Evolutionary conservation across 1,140 invertebrate species (phyloP).

Genomic region (Nasonia vitripennis): DNA sequence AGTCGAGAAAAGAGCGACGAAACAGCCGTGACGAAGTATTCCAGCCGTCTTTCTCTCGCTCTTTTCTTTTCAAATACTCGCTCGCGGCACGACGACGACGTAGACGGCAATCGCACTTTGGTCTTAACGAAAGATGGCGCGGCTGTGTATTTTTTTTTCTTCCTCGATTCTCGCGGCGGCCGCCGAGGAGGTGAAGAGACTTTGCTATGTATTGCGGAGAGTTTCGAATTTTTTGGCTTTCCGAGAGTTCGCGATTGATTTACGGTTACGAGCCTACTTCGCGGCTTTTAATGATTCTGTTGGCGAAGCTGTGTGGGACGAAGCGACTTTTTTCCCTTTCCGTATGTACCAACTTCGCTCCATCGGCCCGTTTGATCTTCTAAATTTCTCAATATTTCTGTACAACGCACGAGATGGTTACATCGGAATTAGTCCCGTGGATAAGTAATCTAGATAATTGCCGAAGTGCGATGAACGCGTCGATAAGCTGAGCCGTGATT

Average conservation of each 20-base stretch:
- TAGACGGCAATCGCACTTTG: constrained; percentile 43
- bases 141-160: not conserved
- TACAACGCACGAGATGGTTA: not conserved
- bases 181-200: not conserved
- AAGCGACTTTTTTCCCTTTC: not conserved
- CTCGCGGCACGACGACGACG: not conserved
- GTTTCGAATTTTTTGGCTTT: constrained; percentile 37
- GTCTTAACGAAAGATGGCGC: constrained; percentile 45
- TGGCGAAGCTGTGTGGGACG: not conserved
- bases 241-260: constrained; percentile 26
- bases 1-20: constrained; percentile 14
- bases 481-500: not conserved
- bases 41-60: not conserved
- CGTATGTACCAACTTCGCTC: not conserved
- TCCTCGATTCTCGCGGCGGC: not conserved
- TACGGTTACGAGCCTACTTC: constrained; percentile 11
- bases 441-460: not conserved
- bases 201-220: not conserved
- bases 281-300: constrained; percentile 24
- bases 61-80: constrained; percentile 33
- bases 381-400: not conserved
- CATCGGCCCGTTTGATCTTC: not conserved
- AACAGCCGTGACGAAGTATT: constrained; percentile 45
- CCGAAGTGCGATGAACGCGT: no score
- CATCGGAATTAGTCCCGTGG: not conserved